Evolutionary conservation across 2,888 invertebrate genomes (phyloP), one percentile per base, ranked within the genome.

Genomic region (Cepaea hortensis): DNA sequence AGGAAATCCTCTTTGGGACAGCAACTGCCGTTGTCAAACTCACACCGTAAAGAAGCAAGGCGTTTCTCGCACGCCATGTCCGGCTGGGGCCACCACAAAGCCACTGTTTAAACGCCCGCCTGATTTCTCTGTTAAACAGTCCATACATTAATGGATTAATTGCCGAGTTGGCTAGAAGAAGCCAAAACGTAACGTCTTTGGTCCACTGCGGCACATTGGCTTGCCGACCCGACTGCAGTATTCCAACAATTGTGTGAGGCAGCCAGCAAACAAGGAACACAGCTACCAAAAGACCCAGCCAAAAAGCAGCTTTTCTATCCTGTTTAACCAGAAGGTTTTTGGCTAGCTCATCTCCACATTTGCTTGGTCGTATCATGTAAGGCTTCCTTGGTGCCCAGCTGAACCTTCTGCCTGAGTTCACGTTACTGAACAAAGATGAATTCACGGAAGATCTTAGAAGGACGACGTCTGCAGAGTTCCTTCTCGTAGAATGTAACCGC

Each of bases 81-180:
- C 76, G 23, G 18, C 65, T 13, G 0, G 83, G 0, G n/a, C 81
- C 81, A 23, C 87, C 84, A 70, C 79, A 73, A n/a, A 88, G 55
- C 88, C 87, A 88, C 82, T 86, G 85, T 15, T 82, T 76, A n/a
- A 87, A 86, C 35, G 87, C 84, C 68, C 86, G 72, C 48, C 91
- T 89, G 81, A 92, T 91, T 86, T 91, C 91, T n/a, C 89, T 89
- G 87, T 91, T 92, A 20, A 91, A 91, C 9, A 92, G 87, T 6
- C 91, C 91, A 83, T 92, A 92, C 15, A 92, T 88, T 81, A 92
- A 91, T 1, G 92, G 92, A 87, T 92, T 92, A 9, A 92, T 86
- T 23, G 91, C 90, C 2, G 92, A 90, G 86, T 91, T 92, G 62
- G 90, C 86, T 9, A 91, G 89, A 50, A 91, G 87, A n/a, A 92